Percentiles rank a stretch among this genome's conserved stretches.
Conservation (phyloP, 2,888 invertebrate species). For the Melikaiella ostensackeni region DNA sequence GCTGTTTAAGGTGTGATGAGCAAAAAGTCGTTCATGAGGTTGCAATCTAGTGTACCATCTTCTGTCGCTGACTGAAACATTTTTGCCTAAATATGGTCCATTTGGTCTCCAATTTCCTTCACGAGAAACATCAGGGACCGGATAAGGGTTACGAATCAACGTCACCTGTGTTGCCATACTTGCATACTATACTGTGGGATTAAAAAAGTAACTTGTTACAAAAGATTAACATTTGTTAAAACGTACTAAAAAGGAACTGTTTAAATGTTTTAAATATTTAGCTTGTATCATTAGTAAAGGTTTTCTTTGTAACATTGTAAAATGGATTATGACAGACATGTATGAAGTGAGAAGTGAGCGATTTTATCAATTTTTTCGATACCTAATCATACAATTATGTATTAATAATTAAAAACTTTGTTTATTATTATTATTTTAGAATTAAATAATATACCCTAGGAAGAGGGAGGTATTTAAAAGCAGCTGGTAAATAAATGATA, state of each 20-base stretch:
- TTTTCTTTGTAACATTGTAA: neutral
- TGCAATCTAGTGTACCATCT: slow-evolving; percentile 67
- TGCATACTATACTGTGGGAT: slow-evolving; percentile 36
- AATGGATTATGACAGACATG: neutral
- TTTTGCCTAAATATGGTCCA: slow-evolving; percentile 66
- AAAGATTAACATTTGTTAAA: neutral
- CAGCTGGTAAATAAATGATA: no score
- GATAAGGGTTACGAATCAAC: slow-evolving; percentile 69
- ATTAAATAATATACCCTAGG: no score
- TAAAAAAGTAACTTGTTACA: neutral
- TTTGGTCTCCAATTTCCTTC: slow-evolving; percentile 66
- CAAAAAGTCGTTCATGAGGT: slow-evolving; percentile 79
- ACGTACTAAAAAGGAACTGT: neutral
- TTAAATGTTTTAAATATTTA: neutral
- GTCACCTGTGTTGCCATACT: slow-evolving; percentile 48
- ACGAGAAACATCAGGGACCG: slow-evolving; percentile 69
- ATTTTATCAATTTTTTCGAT: neutral
- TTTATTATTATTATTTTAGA: neutral
- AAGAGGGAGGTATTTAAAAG: no score
- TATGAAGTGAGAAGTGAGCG: neutral
- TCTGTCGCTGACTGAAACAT: slow-evolving; percentile 62
- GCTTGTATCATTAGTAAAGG: neutral
- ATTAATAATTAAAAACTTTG: neutral
- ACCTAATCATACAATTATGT: neutral
- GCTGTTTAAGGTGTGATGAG: slow-evolving; percentile 82